A percentile compares a stretch with the other conserved stretches of the same genome.
These are phyloP conservation scores for Tetramorium simillimum DNA, from an alignment of 1,140 invertebrate species.

Conservation along the genomic window DNA sequence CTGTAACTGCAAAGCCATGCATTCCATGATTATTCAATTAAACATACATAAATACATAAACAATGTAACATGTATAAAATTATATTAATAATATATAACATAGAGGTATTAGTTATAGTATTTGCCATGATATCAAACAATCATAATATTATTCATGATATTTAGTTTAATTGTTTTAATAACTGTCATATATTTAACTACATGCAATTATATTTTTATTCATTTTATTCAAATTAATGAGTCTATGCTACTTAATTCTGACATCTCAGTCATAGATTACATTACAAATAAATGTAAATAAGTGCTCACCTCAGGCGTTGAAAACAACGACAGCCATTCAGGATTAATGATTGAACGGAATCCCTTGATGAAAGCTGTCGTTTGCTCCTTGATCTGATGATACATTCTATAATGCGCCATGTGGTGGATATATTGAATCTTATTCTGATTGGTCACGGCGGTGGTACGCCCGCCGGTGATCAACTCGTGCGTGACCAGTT, in stretches of 20 bases:
- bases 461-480: constrained; percentile 97
- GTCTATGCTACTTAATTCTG: background rate
- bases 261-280: background rate
- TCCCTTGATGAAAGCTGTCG: constrained; percentile 97
- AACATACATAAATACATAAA: background rate
- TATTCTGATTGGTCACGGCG: constrained; percentile 98
- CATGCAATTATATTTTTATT: background rate
- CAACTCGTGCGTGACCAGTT: constrained; percentile 95
- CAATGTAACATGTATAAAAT: background rate
- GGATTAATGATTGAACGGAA: constrained; percentile 98
- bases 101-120: background rate
- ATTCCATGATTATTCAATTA: background rate
- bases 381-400: constrained; percentile 98
- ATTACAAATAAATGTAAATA: constrained; percentile 11
- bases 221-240: constrained; percentile 10
- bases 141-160: background rate
- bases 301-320: constrained; percentile 94
- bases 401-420: constrained; percentile 99
- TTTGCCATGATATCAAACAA: background rate
- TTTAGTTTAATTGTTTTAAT: background rate
- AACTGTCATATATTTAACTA: background rate
- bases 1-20: constrained; percentile 88
- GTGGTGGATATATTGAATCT: constrained; percentile 98
- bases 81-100: background rate
- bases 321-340: constrained; percentile 98